Base-by-base conservation (phyloP, 2,113 vertebrate species). In the Beaufortia kweichowensis region DNA sequence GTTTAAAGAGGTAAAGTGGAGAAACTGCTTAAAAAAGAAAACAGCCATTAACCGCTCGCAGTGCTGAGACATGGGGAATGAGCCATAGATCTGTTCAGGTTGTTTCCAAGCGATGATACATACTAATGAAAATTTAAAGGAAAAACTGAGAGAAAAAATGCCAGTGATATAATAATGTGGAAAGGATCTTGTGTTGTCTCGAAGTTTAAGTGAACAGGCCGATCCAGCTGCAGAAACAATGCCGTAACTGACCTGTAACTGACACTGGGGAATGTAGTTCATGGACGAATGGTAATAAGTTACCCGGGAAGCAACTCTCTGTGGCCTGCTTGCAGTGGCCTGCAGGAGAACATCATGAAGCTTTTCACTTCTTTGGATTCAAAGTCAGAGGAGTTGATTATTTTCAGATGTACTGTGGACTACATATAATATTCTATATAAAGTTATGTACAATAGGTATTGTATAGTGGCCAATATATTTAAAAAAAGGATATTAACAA, bases 151-250 rank as follows among this genome's bases (percentile, higher is more conserved):
- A 53, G 31, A 57, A 63, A 79, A 73, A 63, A 55, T 68, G 65
- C 28, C 59, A 79, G 48, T 62, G 48, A 46, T 24, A 48, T 17
- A 74, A 74, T 59, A 71, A 73, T 67, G 68, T 77, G 61, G 68
- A 67, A 80, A 57, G 56, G 65, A 19, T 24, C 39, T 62, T 5
- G 35, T 28, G 21, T n/a, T 75, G 69, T 78, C 62, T 65, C 50
- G 15, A 29, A 28, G 67, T 35, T 56, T 74, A 76, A 61, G 71
- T 81, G 78, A 81, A 74, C 69, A 80, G 46, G 64, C 77, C 14
- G 15, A 12, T 75, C 60, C 77, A 78, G 78, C 71, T 80, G 80
- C 79, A 79, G 81, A 83, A 81, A 74, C 43, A 70, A 76, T 83
- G 81, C 55, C 64, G 73, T 62, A 73, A 55, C 39, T 78, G 80